Base-by-base conservation (phyloP, 2,888 invertebrate species). In the Eupithecia pulchellata region DNA sequence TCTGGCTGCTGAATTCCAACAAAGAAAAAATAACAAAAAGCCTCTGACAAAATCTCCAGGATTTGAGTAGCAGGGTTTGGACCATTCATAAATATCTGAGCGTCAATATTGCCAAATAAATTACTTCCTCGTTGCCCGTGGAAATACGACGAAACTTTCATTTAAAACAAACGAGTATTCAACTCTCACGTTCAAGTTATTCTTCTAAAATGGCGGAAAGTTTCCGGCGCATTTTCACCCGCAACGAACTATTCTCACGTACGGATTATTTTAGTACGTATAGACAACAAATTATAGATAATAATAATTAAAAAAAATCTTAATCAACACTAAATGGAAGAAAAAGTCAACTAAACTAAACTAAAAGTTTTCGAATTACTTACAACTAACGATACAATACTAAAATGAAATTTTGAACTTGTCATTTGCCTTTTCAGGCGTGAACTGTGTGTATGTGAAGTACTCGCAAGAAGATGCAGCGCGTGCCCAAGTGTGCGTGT, bases 251-350 rank as follows among this genome's bases (percentile, higher is more conserved):
- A 71, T 42, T 71, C 66, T 76, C 81, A 79, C 81, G 81, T 81
- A 79, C 82, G 78, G 82, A 81, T 70, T 75, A 75, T 78, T 82
- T 83, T 77, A 87, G 82, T 77, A 86, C 86, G 89, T 83, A 86
- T 83, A 82, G 84, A 89, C 88, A 89, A 89, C 90, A 88, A 89
- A 87, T 81, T 84, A 84, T 83, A 84, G 84, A 83, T 84, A 86
- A 84, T 86, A 86, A 85, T 88, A 84, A 87, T 86, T 79, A 86
- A 85, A 87, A 60, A n/a, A 90, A 91, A 92, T 90, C 91, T 91
- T 91, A 92, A 89, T 85, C 84, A 85, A 84, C 85, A 87, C 84
- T 92, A 72, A 89, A 89, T 93, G 93, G 93, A 93, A 94, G 93
- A 92, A 85, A 86, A 88, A 87, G 86, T 89, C 89, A 92, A 91